Evolutionary conservation across 2,113 vertebrate genomes (phyloP).

Genomic region (Trachemys scripta): DNA sequence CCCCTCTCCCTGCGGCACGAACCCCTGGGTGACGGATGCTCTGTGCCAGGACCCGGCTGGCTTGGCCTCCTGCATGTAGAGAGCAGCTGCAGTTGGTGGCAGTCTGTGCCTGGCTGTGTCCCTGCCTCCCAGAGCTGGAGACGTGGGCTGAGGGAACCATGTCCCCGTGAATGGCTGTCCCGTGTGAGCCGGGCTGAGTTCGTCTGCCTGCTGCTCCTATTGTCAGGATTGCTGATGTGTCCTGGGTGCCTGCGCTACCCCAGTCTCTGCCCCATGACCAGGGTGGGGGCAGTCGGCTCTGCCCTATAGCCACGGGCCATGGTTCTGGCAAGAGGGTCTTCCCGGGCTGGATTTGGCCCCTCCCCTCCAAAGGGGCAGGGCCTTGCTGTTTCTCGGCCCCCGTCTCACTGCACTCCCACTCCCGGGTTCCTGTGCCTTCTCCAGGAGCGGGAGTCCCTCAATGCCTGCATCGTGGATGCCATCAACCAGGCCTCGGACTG

Average conservation of each 20-base stretch:
- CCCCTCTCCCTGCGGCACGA: neutral
- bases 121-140: neutral
- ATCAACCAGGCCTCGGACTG: constrained; percentile 96
- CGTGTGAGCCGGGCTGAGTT: accelerated
- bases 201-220: neutral
- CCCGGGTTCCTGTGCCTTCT: neutral
- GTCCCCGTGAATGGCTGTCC: neutral
- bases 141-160: accelerated
- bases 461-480: constrained; percentile 92
- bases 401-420: neutral
- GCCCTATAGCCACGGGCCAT: no score
- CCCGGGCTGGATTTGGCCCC: accelerated
- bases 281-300: neutral
- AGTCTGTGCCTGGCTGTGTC: accelerated
- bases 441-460: constrained; percentile 94
- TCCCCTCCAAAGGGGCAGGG: neutral
- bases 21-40: neutral
- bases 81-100: no score
- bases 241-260: no score
- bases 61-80: no score
- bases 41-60: accelerated
- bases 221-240: neutral
- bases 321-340: neutral
- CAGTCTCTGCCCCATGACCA: neutral
- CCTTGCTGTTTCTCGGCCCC: accelerated